phyloP scores from a whole-genome alignment of 2,113 vertebrate species.

The Oriolus oriolus region DNA sequence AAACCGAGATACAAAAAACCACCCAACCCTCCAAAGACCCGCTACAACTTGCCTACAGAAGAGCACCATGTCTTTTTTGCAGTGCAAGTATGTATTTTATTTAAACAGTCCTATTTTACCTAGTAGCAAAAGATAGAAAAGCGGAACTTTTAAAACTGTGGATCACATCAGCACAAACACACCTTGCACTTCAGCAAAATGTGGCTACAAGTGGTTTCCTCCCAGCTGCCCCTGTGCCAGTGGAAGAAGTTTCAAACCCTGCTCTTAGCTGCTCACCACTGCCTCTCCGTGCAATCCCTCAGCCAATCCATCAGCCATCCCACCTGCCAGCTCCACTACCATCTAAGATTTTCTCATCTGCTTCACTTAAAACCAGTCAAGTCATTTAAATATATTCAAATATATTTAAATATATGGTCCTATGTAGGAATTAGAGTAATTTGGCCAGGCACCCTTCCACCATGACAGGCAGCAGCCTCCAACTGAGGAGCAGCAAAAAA shows the following conservation, averaged over 20 bases:
- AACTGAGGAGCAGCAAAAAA: background rate
- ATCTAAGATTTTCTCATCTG: background rate
- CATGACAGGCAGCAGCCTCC: background rate
- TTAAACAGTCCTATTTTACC: slow-evolving; percentile 24
- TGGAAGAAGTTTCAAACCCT: background rate
- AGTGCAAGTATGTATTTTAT: background rate
- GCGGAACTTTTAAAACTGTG: background rate
- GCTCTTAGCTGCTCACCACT: background rate
- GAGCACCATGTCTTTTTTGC: background rate
- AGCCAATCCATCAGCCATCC: background rate
- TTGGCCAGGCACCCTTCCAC: background rate
- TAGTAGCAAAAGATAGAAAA: background rate
- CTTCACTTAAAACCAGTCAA: background rate
- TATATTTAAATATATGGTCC: background rate
- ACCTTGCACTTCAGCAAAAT: background rate
- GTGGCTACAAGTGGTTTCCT: background rate
- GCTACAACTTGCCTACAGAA: background rate
- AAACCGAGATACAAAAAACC: background rate
- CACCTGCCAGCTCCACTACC: background rate
- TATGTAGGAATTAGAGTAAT: background rate
- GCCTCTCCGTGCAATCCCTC: background rate
- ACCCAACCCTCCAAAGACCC: fast-evolving
- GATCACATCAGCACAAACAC: background rate
- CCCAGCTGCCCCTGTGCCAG: background rate
- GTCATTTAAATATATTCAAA: background rate